phyloP scores from a whole-genome alignment of 2,113 vertebrate genomes.

The Urocynchramus pylzowi region DNA sequence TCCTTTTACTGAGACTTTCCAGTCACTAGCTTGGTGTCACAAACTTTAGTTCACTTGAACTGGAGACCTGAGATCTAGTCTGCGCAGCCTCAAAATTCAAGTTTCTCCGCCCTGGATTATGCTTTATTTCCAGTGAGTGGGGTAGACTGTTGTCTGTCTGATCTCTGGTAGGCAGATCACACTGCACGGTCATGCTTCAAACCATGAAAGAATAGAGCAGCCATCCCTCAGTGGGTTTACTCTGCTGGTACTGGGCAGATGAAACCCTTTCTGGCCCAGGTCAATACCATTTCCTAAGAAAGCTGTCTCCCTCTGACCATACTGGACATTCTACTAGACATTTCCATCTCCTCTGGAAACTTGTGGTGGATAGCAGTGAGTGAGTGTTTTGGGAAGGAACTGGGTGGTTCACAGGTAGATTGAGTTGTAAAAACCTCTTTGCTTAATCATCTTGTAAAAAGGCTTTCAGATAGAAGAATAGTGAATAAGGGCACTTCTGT shows the following conservation, averaged over 20 bases:
- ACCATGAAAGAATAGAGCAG: accelerated
- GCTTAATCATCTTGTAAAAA: not conserved
- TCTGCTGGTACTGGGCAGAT: not conserved
- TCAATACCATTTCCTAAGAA: not conserved
- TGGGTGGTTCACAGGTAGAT: not conserved
- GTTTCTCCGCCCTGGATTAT: not conserved
- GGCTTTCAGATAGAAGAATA: not conserved
- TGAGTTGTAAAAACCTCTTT: not conserved
- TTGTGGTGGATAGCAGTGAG: not conserved
- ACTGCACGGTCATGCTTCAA: not conserved
- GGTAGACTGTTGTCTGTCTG: not conserved
- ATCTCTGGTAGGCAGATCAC: not conserved
- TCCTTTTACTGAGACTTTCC: not conserved
- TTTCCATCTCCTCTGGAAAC: not conserved
- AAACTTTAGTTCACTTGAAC: not conserved
- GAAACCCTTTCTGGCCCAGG: not conserved
- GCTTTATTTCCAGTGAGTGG: not conserved
- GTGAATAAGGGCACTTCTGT: not conserved
- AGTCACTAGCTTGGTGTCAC: not conserved
- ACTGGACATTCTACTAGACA: accelerated
- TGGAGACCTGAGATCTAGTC: not conserved
- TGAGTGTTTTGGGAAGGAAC: not conserved
- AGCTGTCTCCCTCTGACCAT: not conserved
- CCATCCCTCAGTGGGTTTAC: accelerated
- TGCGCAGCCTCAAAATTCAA: not conserved